Percentiles rank a stretch among this genome's conserved stretches.
Evolutionary conservation across 2,113 vertebrate genomes (phyloP).

Genomic region (Chinchilla lanigera): DNA sequence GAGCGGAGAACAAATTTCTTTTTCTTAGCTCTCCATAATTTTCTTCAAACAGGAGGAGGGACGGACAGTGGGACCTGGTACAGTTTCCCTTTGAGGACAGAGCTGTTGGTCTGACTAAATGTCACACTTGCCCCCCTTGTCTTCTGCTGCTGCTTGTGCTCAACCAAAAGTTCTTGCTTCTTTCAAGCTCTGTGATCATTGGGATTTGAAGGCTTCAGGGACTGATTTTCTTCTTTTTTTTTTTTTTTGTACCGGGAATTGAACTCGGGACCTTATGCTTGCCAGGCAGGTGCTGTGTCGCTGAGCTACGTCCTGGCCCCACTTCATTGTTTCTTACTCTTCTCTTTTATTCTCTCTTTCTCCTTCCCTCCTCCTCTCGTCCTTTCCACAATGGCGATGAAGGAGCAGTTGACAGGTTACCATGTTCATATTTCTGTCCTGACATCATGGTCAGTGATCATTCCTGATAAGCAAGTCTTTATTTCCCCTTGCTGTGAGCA

Average conservation of each 20-base stretch:
- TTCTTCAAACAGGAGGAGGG: neutral
- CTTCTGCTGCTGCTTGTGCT: constrained; percentile 14
- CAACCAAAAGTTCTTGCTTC: neutral
- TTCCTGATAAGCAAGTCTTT: neutral
- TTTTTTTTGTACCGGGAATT: no score
- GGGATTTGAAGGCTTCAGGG: neutral
- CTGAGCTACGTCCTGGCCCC: no score
- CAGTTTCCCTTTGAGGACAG: neutral
- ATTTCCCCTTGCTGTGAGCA: neutral
- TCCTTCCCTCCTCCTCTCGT: neutral
- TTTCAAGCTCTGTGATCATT: neutral
- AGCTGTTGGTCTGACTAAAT: constrained; percentile 23
- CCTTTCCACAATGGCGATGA: neutral
- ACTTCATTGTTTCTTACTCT: neutral
- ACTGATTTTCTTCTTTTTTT: neutral
- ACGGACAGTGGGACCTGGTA: neutral
- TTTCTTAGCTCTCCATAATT: neutral
- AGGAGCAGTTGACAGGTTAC: neutral
- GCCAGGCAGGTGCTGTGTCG: no score
- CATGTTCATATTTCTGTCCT: constrained; percentile 21
- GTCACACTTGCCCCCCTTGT: neutral
- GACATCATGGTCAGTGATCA: neutral
- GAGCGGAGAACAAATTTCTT: neutral
- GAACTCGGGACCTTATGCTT: no score
- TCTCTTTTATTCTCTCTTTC: neutral